phyloP scores from a whole-genome alignment of 2,888 invertebrate genomes.

The Nephrotoma appendiculata region DNA sequence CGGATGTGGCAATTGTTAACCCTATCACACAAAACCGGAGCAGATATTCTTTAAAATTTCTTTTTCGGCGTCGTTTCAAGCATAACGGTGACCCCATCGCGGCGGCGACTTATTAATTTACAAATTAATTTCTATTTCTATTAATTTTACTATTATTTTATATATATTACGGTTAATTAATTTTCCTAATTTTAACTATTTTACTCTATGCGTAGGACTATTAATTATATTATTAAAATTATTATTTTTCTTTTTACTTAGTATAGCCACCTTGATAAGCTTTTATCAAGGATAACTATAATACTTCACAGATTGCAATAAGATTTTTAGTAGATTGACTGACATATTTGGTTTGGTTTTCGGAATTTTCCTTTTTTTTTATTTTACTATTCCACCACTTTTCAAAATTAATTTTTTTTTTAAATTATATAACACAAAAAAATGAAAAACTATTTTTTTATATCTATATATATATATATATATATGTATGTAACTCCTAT shows the following conservation, averaged over 20 bases:
- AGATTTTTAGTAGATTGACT: background rate
- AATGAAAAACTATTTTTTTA: background rate
- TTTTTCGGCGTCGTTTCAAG: background rate
- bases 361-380: background rate
- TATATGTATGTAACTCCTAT: background rate
- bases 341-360: background rate
- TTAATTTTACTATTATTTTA: background rate
- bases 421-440: background rate
- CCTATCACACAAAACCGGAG: conserved; percentile 12
- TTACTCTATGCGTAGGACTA: background rate
- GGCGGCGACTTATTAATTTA: background rate
- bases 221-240: background rate
- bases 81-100: background rate
- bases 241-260: background rate
- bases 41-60: conserved; percentile 1
- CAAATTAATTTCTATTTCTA: background rate
- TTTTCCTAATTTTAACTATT: background rate
- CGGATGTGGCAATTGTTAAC: conserved; percentile 17
- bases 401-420: background rate
- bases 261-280: background rate
- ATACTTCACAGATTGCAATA: background rate
- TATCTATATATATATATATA: background rate
- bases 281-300: background rate
- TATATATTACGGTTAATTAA: background rate
- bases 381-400: background rate